Evolutionary conservation across 1,140 invertebrate species (phyloP), one percentile per base, ranked within the genome.

Genomic region (Ditylenchus dipsaci): DNA sequence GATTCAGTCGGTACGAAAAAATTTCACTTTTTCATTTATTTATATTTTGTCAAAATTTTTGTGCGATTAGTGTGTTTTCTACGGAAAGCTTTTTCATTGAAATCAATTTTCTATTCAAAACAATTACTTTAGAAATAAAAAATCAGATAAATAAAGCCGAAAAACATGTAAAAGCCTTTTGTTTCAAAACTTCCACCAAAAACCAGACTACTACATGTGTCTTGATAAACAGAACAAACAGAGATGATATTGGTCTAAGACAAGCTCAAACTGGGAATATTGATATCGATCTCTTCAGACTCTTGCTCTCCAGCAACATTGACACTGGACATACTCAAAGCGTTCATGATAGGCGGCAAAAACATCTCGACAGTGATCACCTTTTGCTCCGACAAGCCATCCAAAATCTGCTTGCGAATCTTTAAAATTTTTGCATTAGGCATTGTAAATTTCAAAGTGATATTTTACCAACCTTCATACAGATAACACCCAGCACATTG

Each of bases 401-500:
- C 21, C 59, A 71, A 21, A 67, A 53, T 67, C 17, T 63, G 1
- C 15, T 17, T 23, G 11, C 59, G 33, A 1, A 56, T 47, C 59
- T 56, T 3, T 27, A 15, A 26, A 17, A 26, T 59, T 38, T 5
- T 42, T 38, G 33, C 33, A 5, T 38, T 38, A 3, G 11, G n/a
- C n/a, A n/a, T n/a, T n/a, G n/a, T n/a, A n/a, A n/a, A n/a, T n/a
- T n/a, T n/a, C n/a, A n/a, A n/a, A n/a, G n/a, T n/a, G n/a, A n/a
- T n/a, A n/a, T n/a, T n/a, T n/a, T n/a, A 68, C 27, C 33, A 17
- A 71, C 69, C 45, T 72, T 33, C 69, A 71, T 71, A 13, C 58
- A 56, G n/a, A 71, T 19, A 8, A 65, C 57, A 27, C 69, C 69
- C 30, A 71, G 30, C n/a, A 71, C 19, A 30, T 71, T 71, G 19